Evolutionary conservation across 2,113 vertebrate species (phyloP).

Genomic region (Bubo blakistoni): DNA sequence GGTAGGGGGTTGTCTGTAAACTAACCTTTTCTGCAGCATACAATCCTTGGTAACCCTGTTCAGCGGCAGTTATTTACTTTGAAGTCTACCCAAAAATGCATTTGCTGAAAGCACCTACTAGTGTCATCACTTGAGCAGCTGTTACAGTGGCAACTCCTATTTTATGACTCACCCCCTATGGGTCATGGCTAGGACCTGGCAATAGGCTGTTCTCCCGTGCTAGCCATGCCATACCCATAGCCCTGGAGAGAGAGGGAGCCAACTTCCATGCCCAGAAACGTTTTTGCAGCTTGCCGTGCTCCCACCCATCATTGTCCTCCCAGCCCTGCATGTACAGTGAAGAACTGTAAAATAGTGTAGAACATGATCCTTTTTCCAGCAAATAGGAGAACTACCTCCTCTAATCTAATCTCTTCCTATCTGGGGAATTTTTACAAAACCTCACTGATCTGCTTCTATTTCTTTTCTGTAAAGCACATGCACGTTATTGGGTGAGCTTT

Average conservation of each 20-base stretch:
- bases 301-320: neutral
- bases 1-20: neutral
- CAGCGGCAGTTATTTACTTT: neutral
- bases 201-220: neutral
- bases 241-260: neutral
- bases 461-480: neutral
- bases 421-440: neutral
- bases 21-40: neutral
- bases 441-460: neutral
- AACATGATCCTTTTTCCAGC: neutral
- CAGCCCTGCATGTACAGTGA: accelerated
- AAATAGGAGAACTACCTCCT: neutral
- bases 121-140: neutral
- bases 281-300: neutral
- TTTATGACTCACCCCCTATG: neutral
- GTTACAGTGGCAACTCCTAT: neutral
- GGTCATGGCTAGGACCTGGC: neutral
- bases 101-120: constrained; percentile 3
- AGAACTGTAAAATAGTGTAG: neutral
- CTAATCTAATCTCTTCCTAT: neutral
- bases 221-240: neutral
- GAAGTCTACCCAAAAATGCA: constrained; percentile 14
- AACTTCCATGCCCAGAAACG: neutral
- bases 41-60: neutral
- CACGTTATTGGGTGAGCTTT: neutral